Evolutionary conservation across 2,888 invertebrate genomes (phyloP), one percentile per base, ranked within the genome.

Genomic region (Charanyca ferruginea): DNA sequence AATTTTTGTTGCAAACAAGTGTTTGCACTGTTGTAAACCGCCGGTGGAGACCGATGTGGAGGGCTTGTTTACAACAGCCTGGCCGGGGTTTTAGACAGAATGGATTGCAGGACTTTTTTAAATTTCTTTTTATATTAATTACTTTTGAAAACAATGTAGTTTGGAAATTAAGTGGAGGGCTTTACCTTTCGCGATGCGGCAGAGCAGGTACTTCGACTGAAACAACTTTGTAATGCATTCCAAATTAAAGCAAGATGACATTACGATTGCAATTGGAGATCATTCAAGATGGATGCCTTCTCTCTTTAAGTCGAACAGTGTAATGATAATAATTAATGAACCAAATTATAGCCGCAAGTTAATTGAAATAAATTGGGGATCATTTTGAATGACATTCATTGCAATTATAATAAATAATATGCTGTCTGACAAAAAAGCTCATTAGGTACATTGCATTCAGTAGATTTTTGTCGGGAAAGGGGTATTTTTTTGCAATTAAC

Each of bases 281-380:
- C 67, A 59, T 68, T 57, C 61, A 63, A 44, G 42, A 49, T 28
- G 70, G 42, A 71, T 66, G 47, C 77, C 63, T 41, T 44, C 16
- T 73, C 9, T n/a, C 55, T 51, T 57, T 57, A 60, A 48, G 18
- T 66, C 60, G 59, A 44, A 63, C 65, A 48, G 23, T 22, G n/a
- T 73, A 76, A 77, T 73, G 55, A 68, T 62, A 41, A 60, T 67
- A 70, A 70, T 67, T 38, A 77, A 66, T 74, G 55, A 70, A 75
- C 59, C 44, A 54, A 74, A 74, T 65, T 55, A 67, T 44, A 53
- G 55, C 53, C 55, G 23, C 61, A 67, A 60, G 25, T 51, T 66
- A 76, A 77, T 73, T 77, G 71, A 74, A 74, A 67, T 74, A 74
- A 78, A 71, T 67, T 68, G 67, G 49, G 28, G 60, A 25, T 75